These are phyloP conservation scores for Calyptommatus sinebrachiatus DNA, from an alignment of 2,113 vertebrate genomes.

Conservation along the genomic window DNA sequence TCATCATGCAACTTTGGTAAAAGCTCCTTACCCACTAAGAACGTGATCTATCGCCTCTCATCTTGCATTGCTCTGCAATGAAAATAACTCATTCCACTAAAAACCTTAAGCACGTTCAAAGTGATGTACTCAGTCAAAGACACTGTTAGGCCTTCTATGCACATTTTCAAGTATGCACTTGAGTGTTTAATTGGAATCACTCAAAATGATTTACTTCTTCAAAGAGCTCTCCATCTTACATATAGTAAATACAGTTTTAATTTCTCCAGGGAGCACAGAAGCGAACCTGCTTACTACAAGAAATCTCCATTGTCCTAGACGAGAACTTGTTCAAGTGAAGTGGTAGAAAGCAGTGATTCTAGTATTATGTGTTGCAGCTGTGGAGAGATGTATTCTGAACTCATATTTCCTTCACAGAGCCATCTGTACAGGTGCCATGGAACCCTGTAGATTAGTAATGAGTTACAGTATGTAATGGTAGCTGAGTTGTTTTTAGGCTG, in stretches of 20 bases:
- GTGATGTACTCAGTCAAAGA: background rate
- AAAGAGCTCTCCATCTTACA: background rate
- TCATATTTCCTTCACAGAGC: background rate
- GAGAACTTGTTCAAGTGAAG: background rate
- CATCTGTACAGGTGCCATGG: background rate
- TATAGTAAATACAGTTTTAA: slow-evolving; percentile 5
- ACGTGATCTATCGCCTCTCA: background rate
- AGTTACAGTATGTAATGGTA: too few relatives aligned
- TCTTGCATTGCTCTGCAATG: accelerated
- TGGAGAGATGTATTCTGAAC: background rate
- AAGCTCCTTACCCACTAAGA: background rate
- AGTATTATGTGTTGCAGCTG: background rate
- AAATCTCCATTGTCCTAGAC: background rate
- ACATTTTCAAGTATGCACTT: background rate
- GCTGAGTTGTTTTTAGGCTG: background rate
- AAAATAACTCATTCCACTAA: background rate
- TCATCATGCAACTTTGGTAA: slow-evolving; percentile 10
- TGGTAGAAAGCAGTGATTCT: background rate
- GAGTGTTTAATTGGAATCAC: slow-evolving; percentile 1
- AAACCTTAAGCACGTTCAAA: background rate
- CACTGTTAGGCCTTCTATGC: background rate
- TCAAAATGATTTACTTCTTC: background rate
- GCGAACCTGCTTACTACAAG: too few relatives aligned
- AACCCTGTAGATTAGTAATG: too few relatives aligned
- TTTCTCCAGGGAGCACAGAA: background rate